phyloP scores from a whole-genome alignment of 2,797 vertebrate genomes.

The Silurus lanzhouensis region DNA sequence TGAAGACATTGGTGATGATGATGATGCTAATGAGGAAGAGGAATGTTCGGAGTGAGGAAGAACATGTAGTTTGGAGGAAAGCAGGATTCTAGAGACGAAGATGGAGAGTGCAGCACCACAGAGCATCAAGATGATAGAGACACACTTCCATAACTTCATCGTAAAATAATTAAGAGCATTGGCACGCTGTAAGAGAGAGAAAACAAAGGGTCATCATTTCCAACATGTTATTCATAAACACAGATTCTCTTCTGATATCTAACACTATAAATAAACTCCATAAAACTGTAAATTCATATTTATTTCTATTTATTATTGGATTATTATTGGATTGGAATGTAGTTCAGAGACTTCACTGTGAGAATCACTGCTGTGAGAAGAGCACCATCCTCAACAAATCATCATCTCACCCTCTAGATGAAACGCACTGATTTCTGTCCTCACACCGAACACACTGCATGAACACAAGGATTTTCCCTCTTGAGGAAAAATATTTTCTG shows the following conservation, averaged over 20 bases:
- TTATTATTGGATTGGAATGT: too few relatives aligned
- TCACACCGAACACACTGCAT: constrained; percentile 28
- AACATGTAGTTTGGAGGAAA: constrained; percentile 64
- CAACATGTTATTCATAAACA: too few relatives aligned
- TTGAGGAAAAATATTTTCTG: constrained; percentile 27
- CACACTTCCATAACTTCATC: constrained; percentile 89
- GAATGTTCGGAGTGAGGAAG: constrained; percentile 23
- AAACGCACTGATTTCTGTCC: neutral
- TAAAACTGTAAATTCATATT: too few relatives aligned
- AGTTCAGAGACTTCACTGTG: too few relatives aligned
- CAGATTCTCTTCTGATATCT: too few relatives aligned
- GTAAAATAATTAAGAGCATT: constrained; percentile 79
- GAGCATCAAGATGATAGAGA: constrained; percentile 80
- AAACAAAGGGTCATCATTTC: neutral
- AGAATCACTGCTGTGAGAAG: too few relatives aligned
- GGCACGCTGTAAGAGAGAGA: constrained; percentile 73
- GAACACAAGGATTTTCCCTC: constrained; percentile 15
- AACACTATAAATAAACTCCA: too few relatives aligned
- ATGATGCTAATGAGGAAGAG: constrained; percentile 36
- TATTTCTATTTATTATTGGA: too few relatives aligned
- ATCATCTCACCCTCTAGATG: too few relatives aligned
- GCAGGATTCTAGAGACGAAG: constrained; percentile 77
- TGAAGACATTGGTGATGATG: constrained; percentile 23
- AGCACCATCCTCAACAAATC: too few relatives aligned
- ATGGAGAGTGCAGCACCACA: constrained; percentile 80